Conservation (phyloP, 2,888 invertebrate species). For the Hydraecia micacea region DNA sequence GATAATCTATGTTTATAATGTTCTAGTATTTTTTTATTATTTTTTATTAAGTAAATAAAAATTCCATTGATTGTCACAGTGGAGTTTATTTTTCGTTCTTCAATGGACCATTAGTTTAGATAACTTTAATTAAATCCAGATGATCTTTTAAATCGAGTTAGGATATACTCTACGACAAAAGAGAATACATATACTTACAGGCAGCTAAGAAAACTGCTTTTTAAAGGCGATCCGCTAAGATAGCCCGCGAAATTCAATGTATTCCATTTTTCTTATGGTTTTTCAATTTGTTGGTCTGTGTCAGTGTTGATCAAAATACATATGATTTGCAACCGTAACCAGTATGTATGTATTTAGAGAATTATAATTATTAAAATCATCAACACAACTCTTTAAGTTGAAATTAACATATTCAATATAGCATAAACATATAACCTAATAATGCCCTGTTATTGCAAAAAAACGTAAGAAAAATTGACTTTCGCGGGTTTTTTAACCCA, state of each 20-base stretch:
- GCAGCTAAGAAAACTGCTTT: neutral
- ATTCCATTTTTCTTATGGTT: neutral
- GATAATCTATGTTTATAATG: slow-evolving; percentile 67
- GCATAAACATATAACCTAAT: neutral
- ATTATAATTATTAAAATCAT: neutral
- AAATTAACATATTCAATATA: neutral
- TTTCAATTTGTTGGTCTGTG: neutral
- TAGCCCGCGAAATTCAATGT: neutral
- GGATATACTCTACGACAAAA: neutral
- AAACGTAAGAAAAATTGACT: neutral
- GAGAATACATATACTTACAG: neutral
- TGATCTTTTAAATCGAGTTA: neutral
- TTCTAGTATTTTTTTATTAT: slow-evolving; percentile 24
- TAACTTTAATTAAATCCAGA: slow-evolving; percentile 24
- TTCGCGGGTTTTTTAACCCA: neutral
- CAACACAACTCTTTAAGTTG: neutral
- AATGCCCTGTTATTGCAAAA: neutral
- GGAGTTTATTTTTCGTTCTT: slow-evolving; percentile 44
- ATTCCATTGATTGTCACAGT: slow-evolving; percentile 40
- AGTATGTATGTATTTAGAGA: neutral
- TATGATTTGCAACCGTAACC: neutral
- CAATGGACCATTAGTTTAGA: slow-evolving; percentile 56
- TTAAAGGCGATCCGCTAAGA: neutral
- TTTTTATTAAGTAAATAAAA: slow-evolving; percentile 19
- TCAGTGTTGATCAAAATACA: neutral